Evolutionary conservation across 1,140 invertebrate species (phyloP).

Genomic region (Caenorhabditis remanei): DNA sequence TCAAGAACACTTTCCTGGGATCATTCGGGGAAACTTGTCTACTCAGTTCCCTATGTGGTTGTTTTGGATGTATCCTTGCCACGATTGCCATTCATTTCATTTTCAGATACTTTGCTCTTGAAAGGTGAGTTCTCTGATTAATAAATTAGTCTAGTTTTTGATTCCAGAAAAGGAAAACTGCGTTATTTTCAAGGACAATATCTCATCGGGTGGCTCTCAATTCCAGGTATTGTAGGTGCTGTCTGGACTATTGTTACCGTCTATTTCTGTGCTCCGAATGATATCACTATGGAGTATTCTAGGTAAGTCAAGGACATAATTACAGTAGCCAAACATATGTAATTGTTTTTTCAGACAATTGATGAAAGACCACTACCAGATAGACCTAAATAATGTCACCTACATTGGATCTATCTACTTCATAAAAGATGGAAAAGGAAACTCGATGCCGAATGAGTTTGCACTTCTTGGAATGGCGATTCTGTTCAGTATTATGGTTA

Average conservation of each 20-base stretch:
- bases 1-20: conserved; percentile 18
- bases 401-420: conserved; percentile 17
- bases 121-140: not conserved
- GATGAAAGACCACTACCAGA: conserved; percentile 8
- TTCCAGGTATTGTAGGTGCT: not conserved
- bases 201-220: not conserved
- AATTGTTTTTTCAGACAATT: not conserved
- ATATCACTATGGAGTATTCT: conserved; percentile 15
- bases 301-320: not conserved
- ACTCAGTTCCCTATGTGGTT: not conserved
- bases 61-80: not conserved
- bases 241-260: conserved; percentile 13
- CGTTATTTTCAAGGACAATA: not conserved
- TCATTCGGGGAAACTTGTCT: not conserved
- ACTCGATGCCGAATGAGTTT: not conserved
- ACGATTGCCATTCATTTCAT: conserved; percentile 29
- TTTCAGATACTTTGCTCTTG: conserved; percentile 18
- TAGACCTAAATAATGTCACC: not conserved
- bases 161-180: conserved; percentile 10
- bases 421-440: not conserved
- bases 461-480: conserved; percentile 1
- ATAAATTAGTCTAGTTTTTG: not conserved
- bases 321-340: too few relatives aligned
- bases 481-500: conserved; percentile 31
- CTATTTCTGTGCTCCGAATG: conserved; percentile 17